Evolutionary conservation across 2,888 invertebrate genomes (phyloP).

Genomic region (Ormia ochracea): DNA sequence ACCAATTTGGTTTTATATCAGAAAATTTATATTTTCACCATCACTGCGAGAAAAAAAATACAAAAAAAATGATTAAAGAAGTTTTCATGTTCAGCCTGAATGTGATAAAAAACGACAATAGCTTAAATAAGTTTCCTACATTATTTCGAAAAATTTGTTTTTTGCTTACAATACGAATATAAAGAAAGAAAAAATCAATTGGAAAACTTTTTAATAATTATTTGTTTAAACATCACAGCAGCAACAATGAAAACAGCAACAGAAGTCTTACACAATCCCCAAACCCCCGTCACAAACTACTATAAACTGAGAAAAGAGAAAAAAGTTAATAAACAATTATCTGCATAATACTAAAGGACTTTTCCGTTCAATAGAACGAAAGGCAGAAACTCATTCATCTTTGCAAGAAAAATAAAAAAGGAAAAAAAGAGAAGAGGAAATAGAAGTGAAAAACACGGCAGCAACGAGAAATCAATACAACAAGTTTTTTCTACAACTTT

Average conservation of each 20-base stretch:
- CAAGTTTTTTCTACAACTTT: conserved; percentile 8
- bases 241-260: conserved; percentile 20
- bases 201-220: conserved; percentile 58
- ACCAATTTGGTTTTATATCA: no score
- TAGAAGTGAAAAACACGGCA: neutral
- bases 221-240: conserved; percentile 48
- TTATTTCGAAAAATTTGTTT: no score
- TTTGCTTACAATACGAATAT: neutral
- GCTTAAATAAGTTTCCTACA: conserved; percentile 34
- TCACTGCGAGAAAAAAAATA: no score
- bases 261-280: neutral
- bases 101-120: conserved; percentile 54
- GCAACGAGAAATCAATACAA: conserved; percentile 38
- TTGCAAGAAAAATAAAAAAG: neutral
- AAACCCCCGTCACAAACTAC: neutral
- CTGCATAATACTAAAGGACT: conserved; percentile 54
- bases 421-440: no score
- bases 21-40: no score
- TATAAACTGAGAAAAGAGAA: conserved; percentile 12
- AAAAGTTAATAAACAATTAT: conserved; percentile 57
- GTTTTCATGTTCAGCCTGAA: conserved; percentile 6
- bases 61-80: no score
- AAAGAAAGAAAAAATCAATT: conserved; percentile 21
- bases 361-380: neutral
- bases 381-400: neutral